Base-by-base conservation (phyloP, 64 coral and sea anemone genomes). In the Stichodactyla mertensii region DNA sequence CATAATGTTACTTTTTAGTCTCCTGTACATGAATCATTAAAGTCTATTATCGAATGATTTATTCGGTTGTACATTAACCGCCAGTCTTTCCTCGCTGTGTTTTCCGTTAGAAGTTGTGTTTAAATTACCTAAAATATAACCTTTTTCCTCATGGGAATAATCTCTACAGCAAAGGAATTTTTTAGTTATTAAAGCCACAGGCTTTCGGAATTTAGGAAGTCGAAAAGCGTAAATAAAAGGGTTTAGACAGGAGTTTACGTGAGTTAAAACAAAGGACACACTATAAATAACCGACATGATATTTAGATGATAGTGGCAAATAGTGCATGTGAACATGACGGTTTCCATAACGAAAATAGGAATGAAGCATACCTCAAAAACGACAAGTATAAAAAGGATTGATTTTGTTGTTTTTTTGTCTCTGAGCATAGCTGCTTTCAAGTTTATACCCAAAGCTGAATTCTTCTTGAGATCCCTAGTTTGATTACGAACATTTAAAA, bases 211-310 rank as follows among this genome's bases (percentile, higher is more conserved):
- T 14, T 80, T 85, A 14, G 89, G 89, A 61, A 90, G 51, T 24
- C 89, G 83, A 70, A 83, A 90, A 22, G 83, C 55, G 52, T 86
- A 90, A 54, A 81, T 15, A 81, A 81, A 81, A 81, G 78, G 53
- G 61, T 90, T 90, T 15, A 90, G 24, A 53, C 83, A 74, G 9
- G 83, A 90, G 16, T 80, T 79, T 52, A 79, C 77, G 51, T 80
- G 26, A 6, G 51, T 78, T n/a, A 87, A 28, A 56, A 24, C 27
- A 18, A 55, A 20, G 22, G 77, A 80, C 7, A 88, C 52, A 62
- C 87, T 19, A 82, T 60, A 23, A 36, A 59, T 62, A 51, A 58
- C 52, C 52, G 61, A 80, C 22, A 88, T 78, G 18, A 61, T 18
- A 14, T 28, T 23, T 16, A 79, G 18, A 54, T 88, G 13, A 16